Conservation (phyloP, 2,888 invertebrate species). For the Sussaba pulchella region DNA sequence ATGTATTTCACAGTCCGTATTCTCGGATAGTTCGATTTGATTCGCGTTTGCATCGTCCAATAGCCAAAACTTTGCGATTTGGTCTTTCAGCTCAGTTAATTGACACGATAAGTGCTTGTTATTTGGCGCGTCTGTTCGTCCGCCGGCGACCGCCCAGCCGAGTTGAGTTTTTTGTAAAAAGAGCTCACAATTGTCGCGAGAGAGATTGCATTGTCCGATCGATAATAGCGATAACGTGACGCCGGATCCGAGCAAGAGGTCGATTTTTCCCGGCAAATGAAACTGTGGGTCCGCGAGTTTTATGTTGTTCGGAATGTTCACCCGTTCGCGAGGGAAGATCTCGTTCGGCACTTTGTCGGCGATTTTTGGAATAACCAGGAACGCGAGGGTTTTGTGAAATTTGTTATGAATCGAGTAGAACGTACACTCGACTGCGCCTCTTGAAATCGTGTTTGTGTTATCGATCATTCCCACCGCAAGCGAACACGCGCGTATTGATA, state of each 20-base stretch:
- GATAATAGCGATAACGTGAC: constrained; percentile 39
- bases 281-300: constrained; percentile 41
- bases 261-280: constrained; percentile 37
- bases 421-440: constrained; percentile 2
- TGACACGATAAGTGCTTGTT: constrained; percentile 34
- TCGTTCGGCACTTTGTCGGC: constrained; percentile 18
- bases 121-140: constrained; percentile 26
- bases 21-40: constrained; percentile 33
- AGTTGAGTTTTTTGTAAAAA: constrained; percentile 57
- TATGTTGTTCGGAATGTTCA: constrained; percentile 20
- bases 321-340: constrained; percentile 1
- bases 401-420: constrained; percentile 13
- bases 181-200: constrained; percentile 37
- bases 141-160: constrained; percentile 66
- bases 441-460: background rate
- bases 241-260: constrained; percentile 39
- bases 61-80: constrained; percentile 30
- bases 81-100: constrained; percentile 34
- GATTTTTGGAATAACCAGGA: constrained; percentile 26
- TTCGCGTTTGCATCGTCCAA: constrained; percentile 38
- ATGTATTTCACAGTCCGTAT: constrained; percentile 3
- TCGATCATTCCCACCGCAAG: constrained; percentile 3
- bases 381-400: background rate
- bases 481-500: constrained; percentile 23
- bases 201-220: constrained; percentile 44